phyloP scores from a whole-genome alignment of 2,797 vertebrate genomes.

The Sebastes hopkinsi region DNA sequence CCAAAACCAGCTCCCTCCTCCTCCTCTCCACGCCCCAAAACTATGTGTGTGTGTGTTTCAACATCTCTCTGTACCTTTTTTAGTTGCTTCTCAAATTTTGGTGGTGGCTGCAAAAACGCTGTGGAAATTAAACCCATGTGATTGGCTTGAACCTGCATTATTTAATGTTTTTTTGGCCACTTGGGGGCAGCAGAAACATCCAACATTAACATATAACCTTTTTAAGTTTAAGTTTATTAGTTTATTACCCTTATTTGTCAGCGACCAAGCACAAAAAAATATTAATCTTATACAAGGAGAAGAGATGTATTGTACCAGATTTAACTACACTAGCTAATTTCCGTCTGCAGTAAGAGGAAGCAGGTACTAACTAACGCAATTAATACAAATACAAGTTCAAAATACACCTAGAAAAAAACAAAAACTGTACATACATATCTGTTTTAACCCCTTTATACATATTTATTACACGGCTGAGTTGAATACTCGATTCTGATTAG shows the following conservation, averaged over 20 bases:
- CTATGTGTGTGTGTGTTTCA: not conserved
- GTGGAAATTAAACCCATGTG: not conserved
- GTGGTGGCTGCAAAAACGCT: not conserved
- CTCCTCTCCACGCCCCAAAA: not conserved
- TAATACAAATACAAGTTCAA: no score
- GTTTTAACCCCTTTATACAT: no score
- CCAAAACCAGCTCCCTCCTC: not conserved
- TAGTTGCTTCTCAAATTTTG: not conserved
- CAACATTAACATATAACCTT: not conserved
- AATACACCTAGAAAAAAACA: no score
- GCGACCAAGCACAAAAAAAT: accelerated
- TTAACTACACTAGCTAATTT: not conserved
- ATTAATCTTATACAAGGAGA: not conserved
- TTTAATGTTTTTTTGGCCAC: not conserved
- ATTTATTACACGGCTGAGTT: no score
- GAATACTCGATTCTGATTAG: no score
- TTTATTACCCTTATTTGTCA: not conserved
- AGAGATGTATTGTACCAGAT: not conserved
- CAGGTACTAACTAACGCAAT: no score
- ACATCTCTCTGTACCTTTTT: not conserved
- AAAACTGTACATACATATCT: no score
- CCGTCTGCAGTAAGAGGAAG: no score
- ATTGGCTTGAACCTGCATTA: not conserved
- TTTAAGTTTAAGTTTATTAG: not conserved
- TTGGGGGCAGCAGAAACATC: not conserved